Base-by-base conservation (phyloP, 1,140 invertebrate species). In the Pogonomyrmex barbatus region DNA sequence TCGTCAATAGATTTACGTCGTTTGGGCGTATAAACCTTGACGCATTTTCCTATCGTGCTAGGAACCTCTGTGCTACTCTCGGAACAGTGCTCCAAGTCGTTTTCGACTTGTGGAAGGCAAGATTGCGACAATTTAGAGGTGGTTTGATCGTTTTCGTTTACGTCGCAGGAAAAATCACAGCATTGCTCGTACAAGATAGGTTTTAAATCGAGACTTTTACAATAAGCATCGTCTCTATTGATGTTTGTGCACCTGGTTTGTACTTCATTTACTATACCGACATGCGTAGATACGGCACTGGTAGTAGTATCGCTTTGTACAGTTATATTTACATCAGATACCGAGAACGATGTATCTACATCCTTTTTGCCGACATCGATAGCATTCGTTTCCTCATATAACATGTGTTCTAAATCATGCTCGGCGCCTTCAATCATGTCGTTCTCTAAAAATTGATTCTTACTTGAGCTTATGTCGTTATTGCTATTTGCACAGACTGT, bases 1-100 rank as follows among this genome's bases (percentile, higher is more conserved):
- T 91, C 90, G 14, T 91, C 89, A 9, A 84, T 62, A 14, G 86
- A 89, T 67, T 90, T 92, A 12, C 93, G 91, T 75, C 92, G 93
- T 67, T 95, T 95, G 54, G 94, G 93, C 30, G 93, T 93, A 63
- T 95, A 95, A 10, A 94, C 94, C 75, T 93, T 92, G 47, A 93
- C 91, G 87, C 93, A 95, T 81, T 94, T 93, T 12, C 93, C 94
- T 54, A 94, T 90, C 78, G 87, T 90, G 67, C 86, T 92, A 81
- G 91, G 84, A 83, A 93, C 90, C 62, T 94, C 92, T 12, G 78
- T 68, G 54, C 65, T 90, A 76, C 94, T 92, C 4, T 67, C 63
- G 10, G 86, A 67, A 84, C 90, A 88, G 52, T 86, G 67, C 54
- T 85, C 65, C 14, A 86, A 84, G 50, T 81, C 78, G 42, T 89